Conservation (phyloP, 2,113 vertebrate species). For the Plectropomus leopardus region DNA sequence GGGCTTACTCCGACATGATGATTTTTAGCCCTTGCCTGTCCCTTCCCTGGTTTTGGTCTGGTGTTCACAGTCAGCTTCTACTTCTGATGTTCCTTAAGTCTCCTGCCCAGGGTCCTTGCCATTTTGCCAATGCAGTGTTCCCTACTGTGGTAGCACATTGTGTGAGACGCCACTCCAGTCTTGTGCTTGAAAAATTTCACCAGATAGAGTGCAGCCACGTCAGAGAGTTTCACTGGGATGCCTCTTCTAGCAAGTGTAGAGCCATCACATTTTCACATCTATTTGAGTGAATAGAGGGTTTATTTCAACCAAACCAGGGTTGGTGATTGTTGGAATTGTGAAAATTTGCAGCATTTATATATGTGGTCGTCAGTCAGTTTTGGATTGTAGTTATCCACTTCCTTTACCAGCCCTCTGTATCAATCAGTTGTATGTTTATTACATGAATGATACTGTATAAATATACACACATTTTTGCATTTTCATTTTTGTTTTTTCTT, state of each 20-base stretch:
- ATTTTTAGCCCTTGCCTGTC: neutral
- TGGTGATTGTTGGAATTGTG: no score
- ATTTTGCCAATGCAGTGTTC: neutral
- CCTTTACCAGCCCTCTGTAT: no score
- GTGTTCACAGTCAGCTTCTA: neutral
- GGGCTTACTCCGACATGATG: neutral
- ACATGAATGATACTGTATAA: no score
- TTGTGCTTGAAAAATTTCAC: neutral
- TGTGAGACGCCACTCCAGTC: neutral
- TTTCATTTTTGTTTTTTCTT: no score
- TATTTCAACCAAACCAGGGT: no score
- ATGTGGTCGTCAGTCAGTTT: neutral
- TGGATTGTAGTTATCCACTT: neutral
- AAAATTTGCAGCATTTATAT: no score
- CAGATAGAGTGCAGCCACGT: neutral
- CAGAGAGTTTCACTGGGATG: neutral
- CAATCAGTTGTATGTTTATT: no score
- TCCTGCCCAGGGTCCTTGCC: neutral
- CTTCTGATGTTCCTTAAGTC: neutral
- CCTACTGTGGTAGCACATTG: neutral
- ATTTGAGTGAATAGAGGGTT: no score
- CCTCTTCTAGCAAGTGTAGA: neutral
- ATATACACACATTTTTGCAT: no score
- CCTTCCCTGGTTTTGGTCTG: neutral
- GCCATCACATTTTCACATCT: no score